Evolutionary conservation across 2,113 vertebrate species (phyloP).

Genomic region (Poecile atricapillus): DNA sequence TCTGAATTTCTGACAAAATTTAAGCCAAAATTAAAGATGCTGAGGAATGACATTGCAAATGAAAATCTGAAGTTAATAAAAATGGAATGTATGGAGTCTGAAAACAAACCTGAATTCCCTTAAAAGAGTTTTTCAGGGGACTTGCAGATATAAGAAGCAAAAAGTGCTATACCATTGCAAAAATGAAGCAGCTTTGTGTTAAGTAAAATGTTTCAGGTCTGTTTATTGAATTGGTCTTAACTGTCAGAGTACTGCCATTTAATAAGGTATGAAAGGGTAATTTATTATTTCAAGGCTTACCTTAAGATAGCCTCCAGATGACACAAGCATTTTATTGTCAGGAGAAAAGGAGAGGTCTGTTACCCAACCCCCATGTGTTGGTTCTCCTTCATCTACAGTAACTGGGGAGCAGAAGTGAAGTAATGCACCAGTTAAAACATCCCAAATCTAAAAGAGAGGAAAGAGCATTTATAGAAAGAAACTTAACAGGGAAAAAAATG

Average conservation of each 20-base stretch:
- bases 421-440: slow-evolving; percentile 72
- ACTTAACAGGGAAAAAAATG: too few relatives aligned
- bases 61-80: neutral
- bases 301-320: slow-evolving; percentile 90
- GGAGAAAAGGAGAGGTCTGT: slow-evolving; percentile 91
- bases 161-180: neutral
- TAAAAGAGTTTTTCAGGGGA: neutral
- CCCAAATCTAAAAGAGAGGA: slow-evolving; percentile 83
- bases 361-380: slow-evolving; percentile 90
- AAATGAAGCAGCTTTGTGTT: neutral
- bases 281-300: slow-evolving; percentile 65
- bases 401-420: slow-evolving; percentile 81
- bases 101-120: neutral
- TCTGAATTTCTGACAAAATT: neutral
- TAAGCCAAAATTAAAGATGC: neutral
- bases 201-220: neutral
- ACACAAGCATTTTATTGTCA: slow-evolving; percentile 83
- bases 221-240: neutral
- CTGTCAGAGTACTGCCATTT: neutral
- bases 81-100: neutral
- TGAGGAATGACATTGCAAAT: neutral
- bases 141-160: neutral
- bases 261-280: neutral
- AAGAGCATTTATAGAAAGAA: neutral
- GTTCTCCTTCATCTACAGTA: slow-evolving; percentile 80